Evolutionary conservation across 1,140 invertebrate genomes (phyloP).

Genomic region (Diachasma alloeum): DNA sequence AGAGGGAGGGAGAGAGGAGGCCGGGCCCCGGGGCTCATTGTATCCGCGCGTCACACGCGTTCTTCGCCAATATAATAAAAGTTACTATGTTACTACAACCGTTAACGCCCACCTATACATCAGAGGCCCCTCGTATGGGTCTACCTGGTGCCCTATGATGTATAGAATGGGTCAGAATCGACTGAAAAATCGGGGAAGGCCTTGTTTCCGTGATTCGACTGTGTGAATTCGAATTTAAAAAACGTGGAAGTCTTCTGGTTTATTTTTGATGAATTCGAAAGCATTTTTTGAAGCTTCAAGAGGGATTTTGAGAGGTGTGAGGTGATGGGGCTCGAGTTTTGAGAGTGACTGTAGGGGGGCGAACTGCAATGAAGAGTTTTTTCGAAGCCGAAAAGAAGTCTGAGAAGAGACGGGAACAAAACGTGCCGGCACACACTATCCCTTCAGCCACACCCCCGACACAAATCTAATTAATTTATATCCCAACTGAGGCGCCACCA

Average conservation of each 20-base stretch:
- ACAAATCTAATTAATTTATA: slow-evolving; percentile 67
- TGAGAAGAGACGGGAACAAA: slow-evolving; percentile 40
- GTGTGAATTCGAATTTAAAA: not conserved
- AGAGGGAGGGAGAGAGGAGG: slow-evolving; percentile 21
- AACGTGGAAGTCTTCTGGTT: not conserved
- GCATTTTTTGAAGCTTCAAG: no score
- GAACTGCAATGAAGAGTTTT: not conserved
- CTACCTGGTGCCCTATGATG: slow-evolving; percentile 10
- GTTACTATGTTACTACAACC: slow-evolving; percentile 56
- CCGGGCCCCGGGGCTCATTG: not conserved
- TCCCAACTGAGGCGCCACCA: slow-evolving; percentile 57
- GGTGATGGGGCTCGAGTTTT: not conserved
- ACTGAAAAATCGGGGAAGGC: not conserved
- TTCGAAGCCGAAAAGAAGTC: slow-evolving; percentile 27
- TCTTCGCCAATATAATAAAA: slow-evolving; percentile 55
- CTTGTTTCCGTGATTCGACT: not conserved
- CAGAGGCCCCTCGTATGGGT: slow-evolving; percentile 37
- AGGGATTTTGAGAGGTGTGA: not conserved
- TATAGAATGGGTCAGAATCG: not conserved
- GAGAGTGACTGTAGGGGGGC: not conserved
- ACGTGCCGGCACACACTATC: slow-evolving; percentile 42
- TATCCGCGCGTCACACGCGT: slow-evolving; percentile 34
- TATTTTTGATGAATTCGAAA: no score
- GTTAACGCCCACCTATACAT: slow-evolving; percentile 58
- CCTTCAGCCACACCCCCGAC: slow-evolving; percentile 56